Conservation (phyloP, 2,888 invertebrate genomes). For the Amiota communis region DNA sequence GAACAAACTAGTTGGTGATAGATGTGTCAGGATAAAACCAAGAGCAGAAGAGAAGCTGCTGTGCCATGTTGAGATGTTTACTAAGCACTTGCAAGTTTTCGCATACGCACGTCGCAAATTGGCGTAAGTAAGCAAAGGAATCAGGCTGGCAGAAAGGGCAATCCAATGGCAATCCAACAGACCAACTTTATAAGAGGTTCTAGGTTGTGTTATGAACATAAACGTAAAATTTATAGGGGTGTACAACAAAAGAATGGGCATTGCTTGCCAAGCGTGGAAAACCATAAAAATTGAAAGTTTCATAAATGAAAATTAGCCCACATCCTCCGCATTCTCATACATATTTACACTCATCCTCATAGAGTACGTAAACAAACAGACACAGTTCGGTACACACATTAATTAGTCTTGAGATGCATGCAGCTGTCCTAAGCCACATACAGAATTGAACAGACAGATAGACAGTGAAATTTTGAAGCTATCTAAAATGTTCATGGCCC, state of each 20-base stretch:
- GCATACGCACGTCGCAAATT: constrained; percentile 20
- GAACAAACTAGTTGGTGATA: background rate
- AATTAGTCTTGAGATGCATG: background rate
- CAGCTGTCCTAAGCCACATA: too few species aligned
- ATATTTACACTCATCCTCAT: background rate
- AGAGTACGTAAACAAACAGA: background rate
- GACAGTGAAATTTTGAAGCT: background rate
- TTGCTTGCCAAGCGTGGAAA: constrained; percentile 15
- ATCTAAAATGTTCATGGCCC: background rate
- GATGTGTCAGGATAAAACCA: background rate
- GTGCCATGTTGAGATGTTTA: constrained; percentile 1
- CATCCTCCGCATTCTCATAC: background rate
- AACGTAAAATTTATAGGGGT: background rate
- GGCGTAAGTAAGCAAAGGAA: constrained; percentile 1
- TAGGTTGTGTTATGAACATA: too few species aligned
- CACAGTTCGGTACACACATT: background rate
- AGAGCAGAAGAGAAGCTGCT: background rate
- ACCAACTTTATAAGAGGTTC: too few species aligned
- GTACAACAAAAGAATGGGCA: background rate
- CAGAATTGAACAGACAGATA: too few species aligned
- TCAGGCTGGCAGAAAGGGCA: background rate
- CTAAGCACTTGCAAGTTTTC: constrained; percentile 29
- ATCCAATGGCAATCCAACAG: too few species aligned
- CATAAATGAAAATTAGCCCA: constrained; percentile 27
- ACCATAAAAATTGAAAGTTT: constrained; percentile 24